Conservation (phyloP, 2,888 invertebrate genomes). For the Phalera bucephala region DNA sequence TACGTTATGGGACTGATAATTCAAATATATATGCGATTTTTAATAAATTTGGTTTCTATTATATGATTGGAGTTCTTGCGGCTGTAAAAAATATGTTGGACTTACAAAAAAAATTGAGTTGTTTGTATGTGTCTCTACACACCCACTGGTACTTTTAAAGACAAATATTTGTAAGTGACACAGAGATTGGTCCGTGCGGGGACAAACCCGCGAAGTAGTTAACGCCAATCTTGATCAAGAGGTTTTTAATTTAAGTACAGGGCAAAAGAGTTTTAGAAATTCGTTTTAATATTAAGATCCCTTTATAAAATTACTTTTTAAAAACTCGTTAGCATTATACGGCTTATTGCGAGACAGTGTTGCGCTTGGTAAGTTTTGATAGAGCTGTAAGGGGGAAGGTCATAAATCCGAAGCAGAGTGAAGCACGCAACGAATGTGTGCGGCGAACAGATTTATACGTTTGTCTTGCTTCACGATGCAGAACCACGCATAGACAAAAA, state of each 20-base stretch:
- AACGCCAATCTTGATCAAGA: background rate
- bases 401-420: constrained; percentile 58
- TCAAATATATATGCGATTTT: constrained; percentile 30
- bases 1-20: constrained; percentile 22
- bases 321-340: constrained; percentile 7
- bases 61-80: constrained; percentile 11
- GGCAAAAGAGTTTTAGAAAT: background rate
- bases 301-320: background rate
- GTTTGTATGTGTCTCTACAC: too few relatives aligned
- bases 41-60: constrained; percentile 16
- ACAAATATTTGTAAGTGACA: too few relatives aligned
- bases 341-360: constrained; percentile 25
- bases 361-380: constrained; percentile 48
- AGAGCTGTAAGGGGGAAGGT: constrained; percentile 46
- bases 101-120: too few relatives aligned
- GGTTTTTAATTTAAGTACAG: too few relatives aligned
- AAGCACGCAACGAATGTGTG: constrained; percentile 63
- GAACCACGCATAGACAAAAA: constrained; percentile 50
- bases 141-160: too few relatives aligned
- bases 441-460: constrained; percentile 62
- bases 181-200: too few relatives aligned
- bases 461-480: constrained; percentile 50
- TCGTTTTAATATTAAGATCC: background rate
- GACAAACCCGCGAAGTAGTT: too few relatives aligned
- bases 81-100: background rate